A percentile compares a stretch with the other conserved stretches of the same genome.
Evolutionary conservation across 2,797 vertebrate genomes (phyloP).

Genomic region (Danionella dracula): DNA sequence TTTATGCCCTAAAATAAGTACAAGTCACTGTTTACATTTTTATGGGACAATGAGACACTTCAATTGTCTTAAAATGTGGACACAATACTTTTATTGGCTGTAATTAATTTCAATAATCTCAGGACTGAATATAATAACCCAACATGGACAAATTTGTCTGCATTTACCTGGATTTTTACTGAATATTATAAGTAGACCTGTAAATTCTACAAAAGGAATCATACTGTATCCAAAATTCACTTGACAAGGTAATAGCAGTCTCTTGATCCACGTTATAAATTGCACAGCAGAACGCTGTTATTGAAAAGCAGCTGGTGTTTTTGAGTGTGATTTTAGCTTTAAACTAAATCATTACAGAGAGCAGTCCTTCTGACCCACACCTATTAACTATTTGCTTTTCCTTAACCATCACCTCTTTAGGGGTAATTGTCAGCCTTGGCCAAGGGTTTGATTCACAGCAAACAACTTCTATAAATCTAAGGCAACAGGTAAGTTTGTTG

Average conservation of each 20-base stretch:
- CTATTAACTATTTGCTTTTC: slow-evolving; percentile 19
- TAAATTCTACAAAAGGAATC: no score
- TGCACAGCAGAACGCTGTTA: slow-evolving; percentile 60
- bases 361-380: slow-evolving; percentile 3
- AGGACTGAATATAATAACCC: no score
- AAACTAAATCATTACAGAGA: slow-evolving; percentile 19
- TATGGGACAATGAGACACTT: no score
- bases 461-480: slow-evolving; percentile 35
- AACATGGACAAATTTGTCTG: no score
- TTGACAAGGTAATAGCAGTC: slow-evolving; percentile 18
- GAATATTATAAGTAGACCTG: no score
- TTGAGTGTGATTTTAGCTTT: slow-evolving; percentile 57
- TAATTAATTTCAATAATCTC: no score
- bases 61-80: no score
- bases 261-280: slow-evolving; percentile 53
- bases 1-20: no score
- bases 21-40: no score
- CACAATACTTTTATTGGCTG: no score
- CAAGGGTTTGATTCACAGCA: no score
- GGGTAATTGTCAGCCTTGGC: slow-evolving; percentile 5
- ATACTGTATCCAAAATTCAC: slow-evolving; percentile 2
- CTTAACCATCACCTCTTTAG: slow-evolving; percentile 22
- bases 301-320: slow-evolving; percentile 70
- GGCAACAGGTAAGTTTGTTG: slow-evolving; percentile 24
- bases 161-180: no score